These are phyloP conservation scores for Varanus komodoensis DNA, from an alignment of 2,113 vertebrate species.

Conservation along the genomic window DNA sequence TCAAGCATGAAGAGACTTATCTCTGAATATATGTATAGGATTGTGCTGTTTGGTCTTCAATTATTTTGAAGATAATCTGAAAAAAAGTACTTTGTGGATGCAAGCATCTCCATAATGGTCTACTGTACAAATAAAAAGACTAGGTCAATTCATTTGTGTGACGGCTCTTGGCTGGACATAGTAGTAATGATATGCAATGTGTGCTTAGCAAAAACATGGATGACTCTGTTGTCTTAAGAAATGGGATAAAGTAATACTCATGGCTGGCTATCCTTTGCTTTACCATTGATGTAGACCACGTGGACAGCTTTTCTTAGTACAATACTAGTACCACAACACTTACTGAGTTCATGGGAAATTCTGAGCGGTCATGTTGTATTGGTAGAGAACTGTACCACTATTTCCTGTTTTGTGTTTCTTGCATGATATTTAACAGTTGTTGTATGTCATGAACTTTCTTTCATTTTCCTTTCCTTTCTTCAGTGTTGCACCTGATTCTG, in stretches of 20 bases:
- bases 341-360: not conserved
- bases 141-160: not conserved
- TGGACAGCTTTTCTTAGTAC: not conserved
- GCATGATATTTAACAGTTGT: not conserved
- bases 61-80: not conserved
- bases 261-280: not conserved
- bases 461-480: not conserved
- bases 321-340: not conserved
- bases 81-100: not conserved
- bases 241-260: not conserved
- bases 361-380: not conserved
- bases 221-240: not conserved
- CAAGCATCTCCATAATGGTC: not conserved
- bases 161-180: not conserved
- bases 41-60: not conserved
- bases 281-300: not conserved
- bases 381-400: not conserved
- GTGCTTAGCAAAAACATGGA: not conserved
- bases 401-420: slow-evolving; percentile 4
- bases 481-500: not conserved
- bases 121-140: slow-evolving; percentile 2
- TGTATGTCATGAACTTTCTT: not conserved
- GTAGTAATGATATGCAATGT: not conserved
- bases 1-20: not conserved
- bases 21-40: not conserved